Base-by-base conservation (phyloP, 1,140 invertebrate genomes). In the Heliothis subflexa region DNA sequence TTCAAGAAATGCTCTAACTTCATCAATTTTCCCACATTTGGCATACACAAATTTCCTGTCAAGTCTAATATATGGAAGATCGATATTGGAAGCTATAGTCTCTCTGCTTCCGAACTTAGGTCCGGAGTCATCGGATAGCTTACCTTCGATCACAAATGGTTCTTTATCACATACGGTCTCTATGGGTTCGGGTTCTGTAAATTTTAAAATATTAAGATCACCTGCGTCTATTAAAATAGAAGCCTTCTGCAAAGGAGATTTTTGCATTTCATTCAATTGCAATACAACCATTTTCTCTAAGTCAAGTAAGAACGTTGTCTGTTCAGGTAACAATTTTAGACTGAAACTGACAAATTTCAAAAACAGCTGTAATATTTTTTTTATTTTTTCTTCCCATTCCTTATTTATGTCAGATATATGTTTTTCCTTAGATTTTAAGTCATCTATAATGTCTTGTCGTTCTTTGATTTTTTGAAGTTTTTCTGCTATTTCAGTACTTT, bases 281-380 rank as follows among this genome's bases (percentile, higher is more conserved):
- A 94, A 84, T 49, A 92, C 81, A 21, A 93, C 84, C 85, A 94
- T 86, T 76, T 89, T 93, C 85, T 93, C 85, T 76, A 94, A 86
- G 61, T 94, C 87, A 33, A 94, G 78, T 52, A 94, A 84, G 81
- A 94, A 94, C 3, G 87, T 88, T 33, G 90, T 79, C 84, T 94
- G 93, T 86, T 94, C 91, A 45, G 93, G 93, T 73, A 94, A 78
- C 45, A 94, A 64, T 74, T 93, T 90, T 25, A 94, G 77, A 72
- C 88, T 88, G 78, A 91, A 94, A 82, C 90, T 90, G 13, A 93
- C 88, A 81, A 94, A 94, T 81, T 93, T 94, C 40, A 93, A 66
- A 82, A 93, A 93, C 52, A 94, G 64, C 40, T 88, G 82, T 5
- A 93, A 70, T 40, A 93, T 81, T 84, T 93, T 94, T 71, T 85